phyloP scores from a whole-genome alignment of 2,797 vertebrate species.

The Phyllotis vaccarum region DNA sequence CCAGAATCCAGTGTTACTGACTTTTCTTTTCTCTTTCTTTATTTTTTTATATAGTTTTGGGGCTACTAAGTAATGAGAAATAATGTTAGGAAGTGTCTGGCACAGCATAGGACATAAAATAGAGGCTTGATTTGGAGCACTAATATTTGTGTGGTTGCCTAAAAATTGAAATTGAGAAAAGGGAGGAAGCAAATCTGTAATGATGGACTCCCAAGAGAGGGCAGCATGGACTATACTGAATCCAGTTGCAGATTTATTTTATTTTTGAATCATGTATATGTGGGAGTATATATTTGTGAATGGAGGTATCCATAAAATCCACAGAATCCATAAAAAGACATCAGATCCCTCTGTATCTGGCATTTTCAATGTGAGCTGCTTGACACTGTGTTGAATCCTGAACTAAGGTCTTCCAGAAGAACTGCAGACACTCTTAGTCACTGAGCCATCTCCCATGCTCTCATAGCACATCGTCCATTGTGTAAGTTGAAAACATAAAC shows the following conservation, averaged over 20 bases:
- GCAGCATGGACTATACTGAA: background rate
- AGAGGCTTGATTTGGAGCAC: background rate
- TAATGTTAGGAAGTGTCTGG: background rate
- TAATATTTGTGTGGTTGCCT: background rate
- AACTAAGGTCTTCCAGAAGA: background rate
- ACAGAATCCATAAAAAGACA: background rate
- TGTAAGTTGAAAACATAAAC: background rate
- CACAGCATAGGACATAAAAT: background rate
- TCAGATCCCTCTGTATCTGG: too few species aligned
- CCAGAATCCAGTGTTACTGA: background rate
- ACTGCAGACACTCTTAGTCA: background rate
- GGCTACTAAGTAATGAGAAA: conserved; percentile 6
- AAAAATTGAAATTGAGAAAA: conserved; percentile 1
- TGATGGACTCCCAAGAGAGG: background rate
- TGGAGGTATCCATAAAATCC: background rate
- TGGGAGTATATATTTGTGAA: background rate
- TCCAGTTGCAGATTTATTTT: background rate
- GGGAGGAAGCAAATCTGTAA: background rate
- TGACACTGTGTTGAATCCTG: background rate
- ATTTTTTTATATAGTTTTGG: background rate
- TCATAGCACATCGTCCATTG: background rate
- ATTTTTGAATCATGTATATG: background rate
- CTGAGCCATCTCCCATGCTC: too few species aligned
- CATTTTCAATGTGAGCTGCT: background rate
- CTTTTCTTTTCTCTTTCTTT: background rate